Evolutionary conservation across 1,140 invertebrate genomes (phyloP), one percentile per base, ranked within the genome.

Genomic region (Cataglyphis hispanica): DNA sequence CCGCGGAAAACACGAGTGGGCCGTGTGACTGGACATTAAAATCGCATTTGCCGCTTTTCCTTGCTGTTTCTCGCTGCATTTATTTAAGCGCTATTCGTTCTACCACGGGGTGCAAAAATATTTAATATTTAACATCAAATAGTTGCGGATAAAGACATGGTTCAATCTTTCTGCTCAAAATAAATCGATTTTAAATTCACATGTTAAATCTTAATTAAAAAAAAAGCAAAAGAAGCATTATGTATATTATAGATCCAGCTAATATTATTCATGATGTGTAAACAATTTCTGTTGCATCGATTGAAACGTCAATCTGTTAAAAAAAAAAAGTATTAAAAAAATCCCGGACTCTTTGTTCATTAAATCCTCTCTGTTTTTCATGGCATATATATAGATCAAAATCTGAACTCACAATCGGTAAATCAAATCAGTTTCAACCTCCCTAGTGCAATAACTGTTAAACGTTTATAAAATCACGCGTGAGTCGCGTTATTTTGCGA

Each of bases 1-100:
- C 89, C 88, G 86, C 60, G 74, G 78, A 90, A 88, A 88, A 86
- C 37, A 86, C 61, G 74, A 40, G 40, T 58, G 34, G 46, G 22
- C 11, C 80, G 69, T 66, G 25, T 46, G 78, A 46, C 87, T 90
- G 75, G 86, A 85, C 87, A 92, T 92, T 91, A 92, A 92, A 91
- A 89, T 91, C 87, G 76, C 91, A 92, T 92, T 92, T 91, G 85
- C 87, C 80, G 63, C 40, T 89, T 88, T 91, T 90, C 80, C 86
- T 78, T 56, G 72, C n/a, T n/a, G n/a, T n/a, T 76, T 86, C 78
- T 25, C 13, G 25, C 27, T 53, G 53, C 63, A 16, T 43, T 75
- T 61, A 50, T 86, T 50, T 86, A 87, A 88, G 83, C 89, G 83
- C 64, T 90, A 50, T 50, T 88, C 83, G 64, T 50, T 66, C 22